Evolutionary conservation across 2,113 vertebrate species (phyloP).

Genomic region (Erythrolamprus reginae): DNA sequence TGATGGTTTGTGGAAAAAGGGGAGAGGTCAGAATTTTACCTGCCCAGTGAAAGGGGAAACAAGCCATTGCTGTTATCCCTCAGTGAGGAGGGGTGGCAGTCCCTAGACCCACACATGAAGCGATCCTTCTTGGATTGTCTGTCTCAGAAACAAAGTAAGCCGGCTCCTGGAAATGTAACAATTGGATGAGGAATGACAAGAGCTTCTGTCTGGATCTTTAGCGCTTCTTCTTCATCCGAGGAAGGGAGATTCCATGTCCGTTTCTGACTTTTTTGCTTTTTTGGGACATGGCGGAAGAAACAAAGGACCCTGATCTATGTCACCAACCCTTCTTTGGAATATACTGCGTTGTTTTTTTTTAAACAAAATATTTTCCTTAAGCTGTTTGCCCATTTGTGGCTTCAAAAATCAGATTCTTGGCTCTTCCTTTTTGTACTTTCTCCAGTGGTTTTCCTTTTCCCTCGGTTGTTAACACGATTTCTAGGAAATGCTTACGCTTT

Average conservation of each 20-base stretch:
- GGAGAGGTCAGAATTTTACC: slow-evolving; percentile 22
- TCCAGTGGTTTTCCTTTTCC: slow-evolving; percentile 40
- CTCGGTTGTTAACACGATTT: slow-evolving; percentile 44
- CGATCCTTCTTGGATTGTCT: fast-evolving
- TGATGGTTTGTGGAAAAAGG: slow-evolving; percentile 18
- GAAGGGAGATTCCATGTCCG: slow-evolving; percentile 31
- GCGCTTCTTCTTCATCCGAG: slow-evolving; percentile 31
- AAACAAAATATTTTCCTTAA: slow-evolving; percentile 24
- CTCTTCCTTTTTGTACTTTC: slow-evolving; percentile 28
- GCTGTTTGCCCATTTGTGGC: neutral
- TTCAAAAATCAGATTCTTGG: neutral
- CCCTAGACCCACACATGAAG: fast-evolving
- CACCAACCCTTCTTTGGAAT: neutral
- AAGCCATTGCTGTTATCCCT: slow-evolving; percentile 19
- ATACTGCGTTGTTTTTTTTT: slow-evolving; percentile 19
- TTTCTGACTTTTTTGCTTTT: slow-evolving; percentile 47
- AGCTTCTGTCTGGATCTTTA: slow-evolving; percentile 51
- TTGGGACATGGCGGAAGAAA: neutral
- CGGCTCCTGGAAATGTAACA: slow-evolving; percentile 41
- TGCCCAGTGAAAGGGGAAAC: slow-evolving; percentile 29
- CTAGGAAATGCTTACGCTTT: slow-evolving; percentile 35
- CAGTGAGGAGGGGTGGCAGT: neutral
- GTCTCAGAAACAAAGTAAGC: slow-evolving; percentile 34
- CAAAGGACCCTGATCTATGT: slow-evolving; percentile 5
- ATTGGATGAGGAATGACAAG: slow-evolving; percentile 42